Conservation (phyloP, 2,797 vertebrate genomes). For the Scarus forsteni region DNA sequence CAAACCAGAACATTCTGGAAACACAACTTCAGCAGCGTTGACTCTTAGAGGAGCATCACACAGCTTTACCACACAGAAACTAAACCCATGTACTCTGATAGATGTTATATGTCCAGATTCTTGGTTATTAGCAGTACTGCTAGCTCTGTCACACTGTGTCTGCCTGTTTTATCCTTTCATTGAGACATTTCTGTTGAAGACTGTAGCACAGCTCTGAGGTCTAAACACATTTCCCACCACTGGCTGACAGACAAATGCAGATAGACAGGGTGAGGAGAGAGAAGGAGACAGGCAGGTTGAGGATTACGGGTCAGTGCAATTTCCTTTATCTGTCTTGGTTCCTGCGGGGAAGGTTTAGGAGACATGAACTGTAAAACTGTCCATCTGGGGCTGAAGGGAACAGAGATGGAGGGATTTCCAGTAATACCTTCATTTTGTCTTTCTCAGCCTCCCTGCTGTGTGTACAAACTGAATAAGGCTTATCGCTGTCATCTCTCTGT, state of each 20-base stretch:
- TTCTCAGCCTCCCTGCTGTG: background rate
- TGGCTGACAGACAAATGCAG: background rate
- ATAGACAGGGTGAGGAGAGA: background rate
- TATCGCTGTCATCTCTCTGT: background rate
- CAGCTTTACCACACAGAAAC: no score
- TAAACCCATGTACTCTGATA: no score
- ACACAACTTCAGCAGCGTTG: no score
- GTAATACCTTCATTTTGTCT: slow-evolving; percentile 18
- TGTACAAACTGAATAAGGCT: slow-evolving; percentile 2
- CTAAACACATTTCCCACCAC: background rate
- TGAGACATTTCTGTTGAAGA: background rate
- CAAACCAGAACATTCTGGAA: no score
- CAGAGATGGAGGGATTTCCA: slow-evolving; percentile 27
- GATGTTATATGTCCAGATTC: no score
- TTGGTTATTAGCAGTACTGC: no score
- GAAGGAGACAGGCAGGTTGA: slow-evolving; percentile 27
- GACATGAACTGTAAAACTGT: slow-evolving; percentile 26
- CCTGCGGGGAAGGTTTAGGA: slow-evolving; percentile 21
- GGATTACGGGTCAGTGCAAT: slow-evolving; percentile 43
- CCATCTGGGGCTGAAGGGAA: slow-evolving; percentile 3
- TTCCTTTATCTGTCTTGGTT: slow-evolving; percentile 39
- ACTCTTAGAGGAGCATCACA: no score
- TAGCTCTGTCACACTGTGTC: no score
- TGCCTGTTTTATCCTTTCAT: no score
- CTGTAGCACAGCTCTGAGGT: background rate